Evolutionary conservation across 1,140 invertebrate genomes (phyloP).

Genomic region (Meteorus sp.): DNA sequence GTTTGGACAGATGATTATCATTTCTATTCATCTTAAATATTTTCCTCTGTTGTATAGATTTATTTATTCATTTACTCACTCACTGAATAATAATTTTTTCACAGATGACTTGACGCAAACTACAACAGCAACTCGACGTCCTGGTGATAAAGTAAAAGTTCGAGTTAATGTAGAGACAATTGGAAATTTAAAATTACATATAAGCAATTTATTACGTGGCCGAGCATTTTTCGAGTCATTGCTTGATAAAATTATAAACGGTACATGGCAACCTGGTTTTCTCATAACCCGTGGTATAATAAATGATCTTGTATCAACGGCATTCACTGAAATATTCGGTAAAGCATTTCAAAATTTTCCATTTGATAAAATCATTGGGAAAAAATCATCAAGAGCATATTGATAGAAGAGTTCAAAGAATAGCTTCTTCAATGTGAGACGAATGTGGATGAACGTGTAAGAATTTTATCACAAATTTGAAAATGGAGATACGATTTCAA

Average conservation of each 20-base stretch:
- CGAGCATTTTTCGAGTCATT: slow-evolving; percentile 66
- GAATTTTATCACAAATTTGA: neutral
- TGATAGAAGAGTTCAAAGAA: too few species aligned
- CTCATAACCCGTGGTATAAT: slow-evolving; percentile 71
- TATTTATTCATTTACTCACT: too few species aligned
- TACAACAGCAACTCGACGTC: slow-evolving; percentile 67
- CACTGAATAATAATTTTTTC: too few species aligned
- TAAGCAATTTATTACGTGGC: slow-evolving; percentile 71
- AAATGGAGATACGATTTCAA: too few species aligned
- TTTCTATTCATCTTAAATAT: too few species aligned
- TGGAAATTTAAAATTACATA: slow-evolving; percentile 73
- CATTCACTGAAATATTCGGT: slow-evolving; percentile 79
- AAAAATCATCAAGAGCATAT: slow-evolving; percentile 29
- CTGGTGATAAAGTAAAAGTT: slow-evolving; percentile 63
- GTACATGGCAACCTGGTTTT: slow-evolving; percentile 76
- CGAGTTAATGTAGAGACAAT: slow-evolving; percentile 73
- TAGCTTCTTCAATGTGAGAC: too few species aligned
- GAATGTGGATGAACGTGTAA: slow-evolving; percentile 21
- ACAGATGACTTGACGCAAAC: slow-evolving; percentile 64
- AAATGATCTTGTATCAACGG: slow-evolving; percentile 78
- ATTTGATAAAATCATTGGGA: slow-evolving; percentile 64
- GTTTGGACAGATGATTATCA: slow-evolving; percentile 10
- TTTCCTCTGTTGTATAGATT: too few species aligned
- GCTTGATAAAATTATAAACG: slow-evolving; percentile 71
- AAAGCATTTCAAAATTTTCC: slow-evolving; percentile 71